Base-by-base conservation (phyloP, 1,140 invertebrate genomes). In the Wiebesia pumilae region DNA sequence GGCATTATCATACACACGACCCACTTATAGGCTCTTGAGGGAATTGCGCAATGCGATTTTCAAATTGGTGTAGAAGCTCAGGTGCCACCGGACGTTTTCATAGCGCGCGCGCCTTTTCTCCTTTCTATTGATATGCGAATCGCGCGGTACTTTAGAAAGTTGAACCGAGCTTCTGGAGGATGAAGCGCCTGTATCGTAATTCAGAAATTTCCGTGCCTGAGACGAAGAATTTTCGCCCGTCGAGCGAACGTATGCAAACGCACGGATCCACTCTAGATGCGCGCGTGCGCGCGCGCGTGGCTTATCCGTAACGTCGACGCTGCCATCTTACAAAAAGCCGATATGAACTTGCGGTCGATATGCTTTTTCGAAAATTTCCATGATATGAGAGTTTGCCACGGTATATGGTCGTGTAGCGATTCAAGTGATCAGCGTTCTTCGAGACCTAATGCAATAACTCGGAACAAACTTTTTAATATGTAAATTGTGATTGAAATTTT, bases 1-100 rank as follows among this genome's bases (percentile, higher is more conserved):
- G 71, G 75, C 89, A 91, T 92, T 92, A 92, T 92, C 91, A 92
- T 92, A 92, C 90, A 89, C 91, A 92, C 90, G 91, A 92, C 89
- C 91, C 91, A 91, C 89, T 92, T 92, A 90, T 51, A 33, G 79
- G 77, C 75, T 47, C 47, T 69, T 83, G 27, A 40, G 33, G 33
- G 77, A 81, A 81, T 81, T 35, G 65, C 10, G 16, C 43, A 35
- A 24, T 30, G 14, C 83, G 73, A 85, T 83, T 86, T 86, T 69
- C 35, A 81, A 77, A 84, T 54, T 71, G 77, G 77, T 24, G n/a
- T 38, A 24, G 19, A 35, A 47, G 62, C 75, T 38, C 86, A 87
- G 86, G 86, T 87, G 86, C 75, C 38, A 19, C 54, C 30, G 81
- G 82, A 79, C 73, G 24, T 81, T 75, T 73, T 73, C 84, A 40